These are phyloP conservation scores for Anoplopoma fimbria DNA, from an alignment of 2,113 vertebrate species.

Conservation along the genomic window DNA sequence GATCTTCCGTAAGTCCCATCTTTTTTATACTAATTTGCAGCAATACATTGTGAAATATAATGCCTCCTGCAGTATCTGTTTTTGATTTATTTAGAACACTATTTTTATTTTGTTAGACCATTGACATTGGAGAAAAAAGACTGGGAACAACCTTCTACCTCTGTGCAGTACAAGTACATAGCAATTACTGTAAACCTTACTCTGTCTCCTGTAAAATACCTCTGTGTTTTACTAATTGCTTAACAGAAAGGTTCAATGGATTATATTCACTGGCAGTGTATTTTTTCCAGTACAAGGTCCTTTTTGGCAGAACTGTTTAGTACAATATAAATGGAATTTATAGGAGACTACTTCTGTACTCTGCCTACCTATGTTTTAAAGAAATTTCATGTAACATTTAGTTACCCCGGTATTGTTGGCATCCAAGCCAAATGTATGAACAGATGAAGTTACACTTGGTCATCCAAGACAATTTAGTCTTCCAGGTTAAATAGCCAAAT, in stretches of 20 bases:
- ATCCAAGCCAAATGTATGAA: not conserved
- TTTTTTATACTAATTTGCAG: not conserved
- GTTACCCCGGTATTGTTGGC: not conserved
- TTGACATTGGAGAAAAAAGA: not conserved
- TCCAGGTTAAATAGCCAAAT: too few species aligned
- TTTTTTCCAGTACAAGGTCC: not conserved
- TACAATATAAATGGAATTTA: not conserved
- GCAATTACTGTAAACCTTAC: not conserved
- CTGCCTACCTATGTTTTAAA: not conserved
- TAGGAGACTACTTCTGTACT: not conserved
- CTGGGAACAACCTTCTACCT: not conserved
- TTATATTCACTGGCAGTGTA: not conserved
- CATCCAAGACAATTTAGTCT: too few species aligned
- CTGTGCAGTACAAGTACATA: not conserved
- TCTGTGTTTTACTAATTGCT: not conserved
- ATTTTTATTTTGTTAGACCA: not conserved
- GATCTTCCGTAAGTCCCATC: slow-evolving; percentile 92
- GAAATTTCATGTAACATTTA: not conserved
- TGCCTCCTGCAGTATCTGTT: not conserved
- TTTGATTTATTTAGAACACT: not conserved
- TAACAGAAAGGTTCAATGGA: not conserved
- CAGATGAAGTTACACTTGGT: not conserved
- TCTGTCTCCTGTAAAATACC: not conserved
- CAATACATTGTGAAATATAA: not conserved
- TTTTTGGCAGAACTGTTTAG: not conserved